These are phyloP conservation scores for Labeo rohita DNA, from an alignment of 2,113 vertebrate genomes.

Conservation along the genomic window DNA sequence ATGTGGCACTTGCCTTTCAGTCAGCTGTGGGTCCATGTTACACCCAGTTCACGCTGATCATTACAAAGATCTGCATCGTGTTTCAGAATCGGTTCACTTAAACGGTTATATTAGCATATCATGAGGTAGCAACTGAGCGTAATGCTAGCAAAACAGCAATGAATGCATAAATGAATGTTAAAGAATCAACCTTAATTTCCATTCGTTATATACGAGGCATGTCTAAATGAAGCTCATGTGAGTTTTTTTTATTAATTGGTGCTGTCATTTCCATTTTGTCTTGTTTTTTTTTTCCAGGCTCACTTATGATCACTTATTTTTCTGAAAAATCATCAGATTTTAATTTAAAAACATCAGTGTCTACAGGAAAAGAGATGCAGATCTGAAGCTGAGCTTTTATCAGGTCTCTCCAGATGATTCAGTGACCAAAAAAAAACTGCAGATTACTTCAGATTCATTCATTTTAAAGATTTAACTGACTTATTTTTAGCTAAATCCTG, in stretches of 20 bases:
- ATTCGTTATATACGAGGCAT: neutral
- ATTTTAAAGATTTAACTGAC: conserved; percentile 28
- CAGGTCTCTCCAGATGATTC: neutral
- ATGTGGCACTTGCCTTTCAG: conserved; percentile 31
- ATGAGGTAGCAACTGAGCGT: neutral
- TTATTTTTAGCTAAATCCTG: neutral
- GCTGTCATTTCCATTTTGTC: neutral
- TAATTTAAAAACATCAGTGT: neutral
- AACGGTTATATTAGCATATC: neutral
- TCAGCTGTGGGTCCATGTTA: neutral
- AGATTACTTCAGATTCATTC: neutral
- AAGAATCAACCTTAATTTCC: neutral
- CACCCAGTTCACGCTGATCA: neutral
- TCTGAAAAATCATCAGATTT: neutral
- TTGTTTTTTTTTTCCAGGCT: neutral
- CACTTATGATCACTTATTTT: neutral
- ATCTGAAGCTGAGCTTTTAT: neutral
- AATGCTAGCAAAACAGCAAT: neutral
- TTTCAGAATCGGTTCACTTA: conserved; percentile 13
- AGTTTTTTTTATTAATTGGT: conserved; percentile 7
- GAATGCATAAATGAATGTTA: conserved; percentile 26
- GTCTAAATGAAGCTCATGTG: conserved; percentile 12
- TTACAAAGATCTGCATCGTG: neutral
- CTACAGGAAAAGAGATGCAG: neutral
- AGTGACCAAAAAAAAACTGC: neutral